These are phyloP conservation scores for Taxidea taxus DNA, from an alignment of 2,113 vertebrate species.

Conservation along the genomic window DNA sequence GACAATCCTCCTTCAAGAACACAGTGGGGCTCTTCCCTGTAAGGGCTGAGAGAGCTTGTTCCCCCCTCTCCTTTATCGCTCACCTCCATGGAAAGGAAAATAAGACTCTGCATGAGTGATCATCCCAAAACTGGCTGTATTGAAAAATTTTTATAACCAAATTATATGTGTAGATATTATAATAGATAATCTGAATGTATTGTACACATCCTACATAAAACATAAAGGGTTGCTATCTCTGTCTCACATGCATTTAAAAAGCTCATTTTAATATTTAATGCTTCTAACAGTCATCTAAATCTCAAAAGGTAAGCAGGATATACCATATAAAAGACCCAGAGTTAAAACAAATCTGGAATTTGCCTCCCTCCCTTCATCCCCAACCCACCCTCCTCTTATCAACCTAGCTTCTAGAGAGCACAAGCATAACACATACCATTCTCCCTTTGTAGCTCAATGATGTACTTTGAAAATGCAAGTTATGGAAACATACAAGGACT, in stretches of 20 bases:
- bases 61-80: not conserved
- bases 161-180: slow-evolving; percentile 37
- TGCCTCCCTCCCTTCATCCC: not conserved
- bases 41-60: not conserved
- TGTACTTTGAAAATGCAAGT: not conserved
- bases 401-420: not conserved
- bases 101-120: not conserved
- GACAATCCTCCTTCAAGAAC: not conserved
- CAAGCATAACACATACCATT: not conserved
- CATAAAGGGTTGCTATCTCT: slow-evolving; percentile 60
- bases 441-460: not conserved
- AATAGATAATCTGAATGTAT: slow-evolving; percentile 66
- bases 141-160: slow-evolving; percentile 49
- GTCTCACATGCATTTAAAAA: slow-evolving; percentile 65
- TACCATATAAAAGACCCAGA: not conserved
- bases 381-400: not conserved
- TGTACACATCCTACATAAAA: slow-evolving; percentile 59
- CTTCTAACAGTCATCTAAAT: slow-evolving; percentile 66
- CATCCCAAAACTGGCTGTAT: not conserved
- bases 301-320: slow-evolving; percentile 60
- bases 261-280: slow-evolving; percentile 75
- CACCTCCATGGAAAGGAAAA: not conserved
- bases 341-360: slow-evolving; percentile 40
- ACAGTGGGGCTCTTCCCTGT: fast-evolving
- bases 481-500: not conserved